Conservation (phyloP, 30 jellyfish, hydroid and myxozoan genomes). For the Aurelia sp. region DNA sequence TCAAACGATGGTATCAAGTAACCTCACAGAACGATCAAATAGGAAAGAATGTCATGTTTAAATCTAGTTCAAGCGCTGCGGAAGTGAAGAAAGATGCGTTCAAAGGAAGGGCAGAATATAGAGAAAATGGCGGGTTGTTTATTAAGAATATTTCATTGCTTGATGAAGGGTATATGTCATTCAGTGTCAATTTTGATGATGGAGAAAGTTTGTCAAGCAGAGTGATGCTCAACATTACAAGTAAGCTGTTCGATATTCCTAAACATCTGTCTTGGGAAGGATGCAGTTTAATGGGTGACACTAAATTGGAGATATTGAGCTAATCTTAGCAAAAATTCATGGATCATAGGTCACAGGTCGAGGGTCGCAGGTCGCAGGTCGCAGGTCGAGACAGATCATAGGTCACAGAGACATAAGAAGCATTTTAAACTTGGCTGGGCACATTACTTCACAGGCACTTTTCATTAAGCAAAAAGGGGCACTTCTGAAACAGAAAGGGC, state of each 20-base stretch:
- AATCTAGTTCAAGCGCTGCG: slow-evolving; percentile 15
- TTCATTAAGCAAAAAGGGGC: no score
- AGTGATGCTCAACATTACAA: slow-evolving; percentile 35
- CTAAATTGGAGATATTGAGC: no score
- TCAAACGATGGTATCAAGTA: slow-evolving; percentile 26
- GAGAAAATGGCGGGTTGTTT: slow-evolving; percentile 32
- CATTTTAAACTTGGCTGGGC: no score
- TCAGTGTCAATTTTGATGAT: slow-evolving; percentile 49
- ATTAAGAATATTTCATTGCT: slow-evolving; percentile 22
- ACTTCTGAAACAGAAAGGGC: no score
- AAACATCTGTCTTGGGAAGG: no score
- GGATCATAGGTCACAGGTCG: no score
- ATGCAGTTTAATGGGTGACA: no score
- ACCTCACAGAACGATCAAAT: slow-evolving; percentile 11
- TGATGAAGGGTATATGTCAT: slow-evolving; percentile 68
- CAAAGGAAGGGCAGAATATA: slow-evolving; percentile 48
- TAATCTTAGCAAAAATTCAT: no score
- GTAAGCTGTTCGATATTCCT: slow-evolving; percentile 1
- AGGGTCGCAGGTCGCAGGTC: no score
- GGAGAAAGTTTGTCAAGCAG: slow-evolving; percentile 24
- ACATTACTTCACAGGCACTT: no score
- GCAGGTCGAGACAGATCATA: no score
- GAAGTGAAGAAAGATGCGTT: slow-evolving; percentile 5
- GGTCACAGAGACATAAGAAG: no score
- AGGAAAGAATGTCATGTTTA: slow-evolving; percentile 46